Base-by-base conservation (phyloP, 1,140 invertebrate species). In the Gonioctena quinquepunctata region DNA sequence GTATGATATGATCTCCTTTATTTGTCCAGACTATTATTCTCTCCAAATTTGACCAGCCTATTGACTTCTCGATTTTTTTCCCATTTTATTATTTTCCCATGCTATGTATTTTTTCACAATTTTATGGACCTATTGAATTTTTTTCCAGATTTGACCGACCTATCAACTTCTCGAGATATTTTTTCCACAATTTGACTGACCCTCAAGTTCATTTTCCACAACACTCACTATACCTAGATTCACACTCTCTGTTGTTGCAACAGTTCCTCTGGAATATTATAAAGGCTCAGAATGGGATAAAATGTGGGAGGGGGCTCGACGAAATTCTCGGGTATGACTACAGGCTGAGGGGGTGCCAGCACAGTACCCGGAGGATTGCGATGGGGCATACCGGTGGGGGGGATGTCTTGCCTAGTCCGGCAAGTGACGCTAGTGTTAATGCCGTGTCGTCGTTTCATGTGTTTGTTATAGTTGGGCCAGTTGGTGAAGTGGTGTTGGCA, bases 391-490 rank as follows among this genome's bases (percentile, higher is more conserved):
- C 81, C 81, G 2, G 81, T 83, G 4, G 81, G 81, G 26, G 81
- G 81, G 52, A 83, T 83, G 18, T 69, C 75, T 69, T 83, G 81
- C 67, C 77, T 77, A 42, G 80, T 82, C 8, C 81, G 69, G 26
- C 80, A 79, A 8, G 77, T 82, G 2, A 82, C 80, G 61, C 79
- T 81, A 1, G 86, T 88, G 78, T 88, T 88, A 54, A 88, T 88
- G 25, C 87, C 87, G 70, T 92, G 91, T 42, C 90, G 80, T 21
- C 90, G 81, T 82, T 91, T 92, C 90, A 91, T 91, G 72, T 92
- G 91, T 73, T 92, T 92, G 75, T 91, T 91, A 70, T 90, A 92
- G 83, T 92, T 92, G 5, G 91, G 88, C 90, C 90, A 91, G 81
- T 92, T 92, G 1, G 90, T 91, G 71, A 92, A 92, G 76, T 91